These are phyloP conservation scores for Rhinatrema bivittatum DNA, from an alignment of 2,797 vertebrate genomes.

Conservation along the genomic window DNA sequence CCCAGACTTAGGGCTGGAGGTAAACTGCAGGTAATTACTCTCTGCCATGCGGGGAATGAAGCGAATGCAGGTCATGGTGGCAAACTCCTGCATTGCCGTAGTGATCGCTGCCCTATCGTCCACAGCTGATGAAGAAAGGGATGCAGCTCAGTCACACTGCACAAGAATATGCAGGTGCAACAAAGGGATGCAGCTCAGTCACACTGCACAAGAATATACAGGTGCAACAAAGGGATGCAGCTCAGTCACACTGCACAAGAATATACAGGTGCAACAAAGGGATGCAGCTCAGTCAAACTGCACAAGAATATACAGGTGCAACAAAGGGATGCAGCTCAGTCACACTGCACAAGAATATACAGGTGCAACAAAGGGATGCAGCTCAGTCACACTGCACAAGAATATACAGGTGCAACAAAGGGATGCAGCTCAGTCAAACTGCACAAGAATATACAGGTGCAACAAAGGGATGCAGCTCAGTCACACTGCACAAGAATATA, in stretches of 20 bases:
- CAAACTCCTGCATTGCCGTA: slow-evolving; percentile 43
- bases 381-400: background rate
- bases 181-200: background rate
- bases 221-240: slow-evolving; percentile 4
- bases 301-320: too few species aligned
- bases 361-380: slow-evolving; percentile 4
- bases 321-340: background rate
- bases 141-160: background rate
- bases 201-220: background rate
- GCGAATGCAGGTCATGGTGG: slow-evolving; percentile 40
- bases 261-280: slow-evolving; percentile 1
- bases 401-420: slow-evolving; percentile 5
- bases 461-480: background rate
- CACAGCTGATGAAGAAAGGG: slow-evolving; percentile 17
- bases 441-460: too few species aligned
- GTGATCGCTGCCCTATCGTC: slow-evolving; percentile 17
- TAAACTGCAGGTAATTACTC: slow-evolving; percentile 36
- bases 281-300: background rate
- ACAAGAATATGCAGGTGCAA: too few species aligned
- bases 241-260: background rate
- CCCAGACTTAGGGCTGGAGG: slow-evolving; percentile 13
- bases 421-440: background rate
- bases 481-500: background rate
- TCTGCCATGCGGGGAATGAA: slow-evolving; percentile 36
- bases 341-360: background rate